These are phyloP conservation scores for Callipepla californica DNA, from an alignment of 2,113 vertebrate species.

Conservation along the genomic window DNA sequence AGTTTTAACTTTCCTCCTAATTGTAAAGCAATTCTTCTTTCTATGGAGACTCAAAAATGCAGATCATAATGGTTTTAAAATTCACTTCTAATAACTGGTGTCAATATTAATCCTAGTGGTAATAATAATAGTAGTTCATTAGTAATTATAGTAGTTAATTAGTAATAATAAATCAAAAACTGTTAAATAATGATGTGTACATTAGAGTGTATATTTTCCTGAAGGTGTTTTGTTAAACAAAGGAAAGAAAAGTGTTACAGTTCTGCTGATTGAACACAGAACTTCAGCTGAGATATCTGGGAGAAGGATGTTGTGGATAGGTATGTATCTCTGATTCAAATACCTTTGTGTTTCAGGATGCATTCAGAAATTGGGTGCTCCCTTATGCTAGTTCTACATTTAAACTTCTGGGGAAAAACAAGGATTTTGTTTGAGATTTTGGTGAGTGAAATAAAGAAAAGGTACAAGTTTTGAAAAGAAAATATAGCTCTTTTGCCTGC, in stretches of 20 bases:
- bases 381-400: slow-evolving; percentile 12
- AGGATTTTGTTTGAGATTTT: neutral
- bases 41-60: neutral
- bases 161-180: neutral
- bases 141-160: neutral
- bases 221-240: neutral
- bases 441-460: neutral
- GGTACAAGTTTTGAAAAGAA: neutral
- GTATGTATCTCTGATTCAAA: neutral
- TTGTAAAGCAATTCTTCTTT: neutral
- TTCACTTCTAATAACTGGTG: neutral
- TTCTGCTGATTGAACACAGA: slow-evolving; percentile 23
- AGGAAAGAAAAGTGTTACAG: neutral
- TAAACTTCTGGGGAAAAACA: slow-evolving; percentile 48
- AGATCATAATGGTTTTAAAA: neutral
- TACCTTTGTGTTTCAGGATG: slow-evolving; percentile 49
- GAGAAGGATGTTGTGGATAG: slow-evolving; percentile 37
- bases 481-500: neutral
- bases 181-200: neutral
- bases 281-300: slow-evolving; percentile 9
- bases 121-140: neutral
- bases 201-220: neutral
- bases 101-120: neutral
- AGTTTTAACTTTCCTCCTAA: neutral
- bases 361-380: slow-evolving; percentile 29